Evolutionary conservation across 2,113 vertebrate genomes (phyloP), one percentile per base, ranked within the genome.

Genomic region (Dendropsophus ebraccatus): DNA sequence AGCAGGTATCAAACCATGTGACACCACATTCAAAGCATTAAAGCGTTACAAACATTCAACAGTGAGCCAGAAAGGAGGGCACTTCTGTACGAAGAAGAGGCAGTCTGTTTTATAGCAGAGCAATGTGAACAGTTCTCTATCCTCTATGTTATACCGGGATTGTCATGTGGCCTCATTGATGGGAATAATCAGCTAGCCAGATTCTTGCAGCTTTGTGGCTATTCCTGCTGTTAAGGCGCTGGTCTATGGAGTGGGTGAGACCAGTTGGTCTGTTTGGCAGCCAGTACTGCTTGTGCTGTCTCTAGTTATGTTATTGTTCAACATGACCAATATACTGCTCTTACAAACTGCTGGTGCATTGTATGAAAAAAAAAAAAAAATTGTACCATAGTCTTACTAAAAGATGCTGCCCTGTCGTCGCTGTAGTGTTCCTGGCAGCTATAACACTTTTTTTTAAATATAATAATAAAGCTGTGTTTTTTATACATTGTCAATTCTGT

Each of bases 11-110:
- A 81, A 86, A 86, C 37, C 25, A 10, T 74, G 75, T 86, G 84
- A 81, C 41, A 86, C 84, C 77, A 81, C 62, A 86, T 56, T 74
- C 77, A 74, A 35, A 81, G 76, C 77, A 73, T 67, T 81, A 72
- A 86, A 86, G 84, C 84, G 49, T 50, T 85, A 85, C 84, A 85
- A 56, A 86, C 84, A 86, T 81, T 86, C 77, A 81, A 86, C 84
- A 86, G 37, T 60, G 73, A 81, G 67, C 84, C 67, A 81, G 50
- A 49, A 72, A 47, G 77, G 58, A 72, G 76, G 84, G 75, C 84
- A 58, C 45, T 70, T 79, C 49, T 85, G 75, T 54, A 70, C 16
- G 75, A 35, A 79, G 41, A 70, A 79, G 54, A 79, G 60, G 62
- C 75, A 76, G 73, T 58, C 73, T 76, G 54, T 62, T 65, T 52